phyloP scores from a whole-genome alignment of 2,888 invertebrate species.

The Bruchidius siliquastri region DNA sequence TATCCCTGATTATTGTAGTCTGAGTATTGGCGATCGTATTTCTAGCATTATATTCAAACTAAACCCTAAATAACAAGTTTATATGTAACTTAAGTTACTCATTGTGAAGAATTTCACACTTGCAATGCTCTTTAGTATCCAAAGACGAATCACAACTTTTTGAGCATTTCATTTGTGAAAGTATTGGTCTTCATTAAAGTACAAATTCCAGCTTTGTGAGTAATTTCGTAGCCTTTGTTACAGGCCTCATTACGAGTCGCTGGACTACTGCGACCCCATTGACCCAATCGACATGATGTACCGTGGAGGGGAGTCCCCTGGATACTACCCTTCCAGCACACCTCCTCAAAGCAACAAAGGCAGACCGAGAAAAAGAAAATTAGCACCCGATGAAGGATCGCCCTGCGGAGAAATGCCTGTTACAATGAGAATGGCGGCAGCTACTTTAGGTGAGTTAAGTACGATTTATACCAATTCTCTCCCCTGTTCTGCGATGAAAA shows the following conservation, averaged over 20 bases:
- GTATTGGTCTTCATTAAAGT: too few species aligned
- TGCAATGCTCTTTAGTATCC: too few species aligned
- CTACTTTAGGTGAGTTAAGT: constrained; percentile 59
- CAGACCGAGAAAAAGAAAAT: constrained; percentile 73
- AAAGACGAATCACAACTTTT: too few species aligned
- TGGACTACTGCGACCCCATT: constrained; percentile 57
- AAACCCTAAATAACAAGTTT: too few species aligned
- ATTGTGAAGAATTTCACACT: too few species aligned
- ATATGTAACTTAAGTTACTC: too few species aligned
- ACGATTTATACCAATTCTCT: too few species aligned
- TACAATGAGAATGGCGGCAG: constrained; percentile 66
- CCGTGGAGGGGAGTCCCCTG: constrained; percentile 59
- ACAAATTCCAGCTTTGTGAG: background rate
- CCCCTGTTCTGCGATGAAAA: too few species aligned
- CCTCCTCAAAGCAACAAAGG: constrained; percentile 69
- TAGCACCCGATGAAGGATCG: constrained; percentile 50
- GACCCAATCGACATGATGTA: constrained; percentile 58
- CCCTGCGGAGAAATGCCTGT: constrained; percentile 61
- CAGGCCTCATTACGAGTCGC: constrained; percentile 65
- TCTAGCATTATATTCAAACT: too few species aligned
- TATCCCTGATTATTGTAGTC: too few species aligned
- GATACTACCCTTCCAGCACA: constrained; percentile 58
- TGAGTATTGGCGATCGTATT: too few species aligned
- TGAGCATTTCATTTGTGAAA: too few species aligned
- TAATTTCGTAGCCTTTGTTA: constrained; percentile 20